These are phyloP conservation scores for Magallana gigas DNA, from an alignment of 1,140 invertebrate genomes.

Conservation along the genomic window DNA sequence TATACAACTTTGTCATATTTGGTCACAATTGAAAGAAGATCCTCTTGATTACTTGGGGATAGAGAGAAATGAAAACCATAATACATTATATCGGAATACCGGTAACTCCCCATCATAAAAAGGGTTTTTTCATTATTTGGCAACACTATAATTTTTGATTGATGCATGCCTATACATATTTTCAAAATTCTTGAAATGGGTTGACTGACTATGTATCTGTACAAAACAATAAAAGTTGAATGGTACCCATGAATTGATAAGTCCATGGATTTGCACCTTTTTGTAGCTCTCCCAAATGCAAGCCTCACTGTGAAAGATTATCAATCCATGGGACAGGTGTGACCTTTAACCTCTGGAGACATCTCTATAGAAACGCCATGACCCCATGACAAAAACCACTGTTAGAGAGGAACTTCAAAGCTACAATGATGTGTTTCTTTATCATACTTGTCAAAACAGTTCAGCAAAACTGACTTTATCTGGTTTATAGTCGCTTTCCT, in stretches of 20 bases:
- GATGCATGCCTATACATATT: no score
- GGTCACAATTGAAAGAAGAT: no score
- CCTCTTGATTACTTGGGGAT: no score
- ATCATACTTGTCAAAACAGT: conserved; percentile 52
- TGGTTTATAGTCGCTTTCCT: conserved; percentile 46
- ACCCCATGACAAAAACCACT: conserved; percentile 45
- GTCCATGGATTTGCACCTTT: conserved; percentile 6
- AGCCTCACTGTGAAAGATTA: neutral
- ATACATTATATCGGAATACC: no score
- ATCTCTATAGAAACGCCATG: conserved; percentile 38
- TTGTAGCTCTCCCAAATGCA: neutral
- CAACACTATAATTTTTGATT: no score
- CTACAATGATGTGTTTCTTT: conserved; percentile 46
- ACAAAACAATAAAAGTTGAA: conserved; percentile 14
- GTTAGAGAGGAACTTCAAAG: conserved; percentile 43
- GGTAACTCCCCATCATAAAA: no score
- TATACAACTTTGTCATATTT: no score
- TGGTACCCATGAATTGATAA: neutral
- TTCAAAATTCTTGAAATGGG: neutral
- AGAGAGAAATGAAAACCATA: no score
- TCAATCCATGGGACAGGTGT: conserved; percentile 26
- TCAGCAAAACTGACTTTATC: conserved; percentile 48
- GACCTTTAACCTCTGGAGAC: conserved; percentile 17
- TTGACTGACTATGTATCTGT: conserved; percentile 1
- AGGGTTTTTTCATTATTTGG: no score